phyloP scores from a whole-genome alignment of 2,888 invertebrate genomes.

The Oxycera nigricornis region DNA sequence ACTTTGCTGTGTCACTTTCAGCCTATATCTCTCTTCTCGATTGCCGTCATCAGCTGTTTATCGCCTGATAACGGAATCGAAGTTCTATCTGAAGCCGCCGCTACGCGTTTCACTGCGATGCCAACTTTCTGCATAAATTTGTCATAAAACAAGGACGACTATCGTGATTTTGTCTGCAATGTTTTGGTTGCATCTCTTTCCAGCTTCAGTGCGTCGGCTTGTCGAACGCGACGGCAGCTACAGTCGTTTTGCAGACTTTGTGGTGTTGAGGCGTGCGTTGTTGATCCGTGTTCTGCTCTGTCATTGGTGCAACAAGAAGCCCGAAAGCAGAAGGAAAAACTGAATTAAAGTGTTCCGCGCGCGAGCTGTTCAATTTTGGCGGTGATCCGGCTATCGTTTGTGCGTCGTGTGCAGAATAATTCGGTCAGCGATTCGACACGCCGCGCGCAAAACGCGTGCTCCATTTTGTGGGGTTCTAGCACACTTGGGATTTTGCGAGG shows the following conservation, averaged over 20 bases:
- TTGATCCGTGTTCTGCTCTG: too few species aligned
- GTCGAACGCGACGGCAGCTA: background rate
- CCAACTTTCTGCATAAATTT: background rate
- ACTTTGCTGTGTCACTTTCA: too few species aligned
- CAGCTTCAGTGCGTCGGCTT: background rate
- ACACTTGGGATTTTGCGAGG: background rate
- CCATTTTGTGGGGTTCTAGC: constrained; percentile 27
- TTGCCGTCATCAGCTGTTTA: constrained; percentile 17
- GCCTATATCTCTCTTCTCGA: too few species aligned
- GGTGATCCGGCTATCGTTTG: too few species aligned
- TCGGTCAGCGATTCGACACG: too few species aligned
- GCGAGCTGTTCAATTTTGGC: background rate
- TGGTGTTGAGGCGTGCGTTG: background rate
- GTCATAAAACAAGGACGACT: background rate
- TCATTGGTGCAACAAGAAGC: too few species aligned
- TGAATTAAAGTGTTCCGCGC: too few species aligned
- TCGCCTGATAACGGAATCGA: background rate
- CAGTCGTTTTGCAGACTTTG: constrained; percentile 22
- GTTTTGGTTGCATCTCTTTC: constrained; percentile 19
- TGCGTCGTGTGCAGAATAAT: too few species aligned
- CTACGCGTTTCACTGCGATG: background rate
- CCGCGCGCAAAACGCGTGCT: background rate
- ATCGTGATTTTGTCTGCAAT: constrained; percentile 5
- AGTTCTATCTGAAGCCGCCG: background rate
- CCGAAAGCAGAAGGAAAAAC: constrained; percentile 5